Conservation (phyloP, 2,888 invertebrate species). For the Aquatica leii region DNA sequence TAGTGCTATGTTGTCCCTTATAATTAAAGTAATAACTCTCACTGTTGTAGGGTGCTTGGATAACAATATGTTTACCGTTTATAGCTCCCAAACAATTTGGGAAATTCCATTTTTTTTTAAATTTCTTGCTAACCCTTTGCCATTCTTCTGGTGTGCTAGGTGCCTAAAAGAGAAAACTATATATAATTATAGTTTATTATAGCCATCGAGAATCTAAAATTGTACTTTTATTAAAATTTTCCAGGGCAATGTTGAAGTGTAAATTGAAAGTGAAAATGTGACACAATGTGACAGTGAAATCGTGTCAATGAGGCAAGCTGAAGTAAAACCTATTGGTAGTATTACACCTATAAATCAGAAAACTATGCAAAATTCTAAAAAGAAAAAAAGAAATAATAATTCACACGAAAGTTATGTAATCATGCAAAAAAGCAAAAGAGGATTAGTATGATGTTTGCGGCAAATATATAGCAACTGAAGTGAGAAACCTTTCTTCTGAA, state of each 20-base stretch:
- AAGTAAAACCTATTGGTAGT: neutral
- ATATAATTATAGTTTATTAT: too few relatives aligned
- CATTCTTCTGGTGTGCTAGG: slow-evolving; percentile 27
- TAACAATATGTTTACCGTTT: too few relatives aligned
- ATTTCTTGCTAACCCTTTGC: slow-evolving; percentile 16
- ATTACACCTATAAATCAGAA: neutral
- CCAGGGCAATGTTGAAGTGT: neutral
- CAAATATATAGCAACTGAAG: slow-evolving; percentile 29
- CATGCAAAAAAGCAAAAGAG: slow-evolving; percentile 26
- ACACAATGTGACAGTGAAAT: neutral
- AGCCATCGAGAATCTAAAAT: neutral
- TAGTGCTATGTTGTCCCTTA: too few relatives aligned
- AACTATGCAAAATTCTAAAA: neutral
- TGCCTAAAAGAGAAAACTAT: slow-evolving; percentile 21
- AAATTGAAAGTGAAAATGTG: slow-evolving; percentile 13
- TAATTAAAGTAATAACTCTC: too few relatives aligned
- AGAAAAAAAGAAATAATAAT: neutral
- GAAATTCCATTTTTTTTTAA: neutral
- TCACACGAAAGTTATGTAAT: neutral
- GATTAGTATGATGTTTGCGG: slow-evolving; percentile 31
- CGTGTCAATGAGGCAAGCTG: neutral
- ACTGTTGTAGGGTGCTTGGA: too few relatives aligned
- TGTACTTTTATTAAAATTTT: too few relatives aligned
- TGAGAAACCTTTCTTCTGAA: slow-evolving; percentile 28
- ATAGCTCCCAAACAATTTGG: too few relatives aligned